phyloP scores from a whole-genome alignment of 2,888 invertebrate genomes.

The Sinopyrophorus schimmeli region DNA sequence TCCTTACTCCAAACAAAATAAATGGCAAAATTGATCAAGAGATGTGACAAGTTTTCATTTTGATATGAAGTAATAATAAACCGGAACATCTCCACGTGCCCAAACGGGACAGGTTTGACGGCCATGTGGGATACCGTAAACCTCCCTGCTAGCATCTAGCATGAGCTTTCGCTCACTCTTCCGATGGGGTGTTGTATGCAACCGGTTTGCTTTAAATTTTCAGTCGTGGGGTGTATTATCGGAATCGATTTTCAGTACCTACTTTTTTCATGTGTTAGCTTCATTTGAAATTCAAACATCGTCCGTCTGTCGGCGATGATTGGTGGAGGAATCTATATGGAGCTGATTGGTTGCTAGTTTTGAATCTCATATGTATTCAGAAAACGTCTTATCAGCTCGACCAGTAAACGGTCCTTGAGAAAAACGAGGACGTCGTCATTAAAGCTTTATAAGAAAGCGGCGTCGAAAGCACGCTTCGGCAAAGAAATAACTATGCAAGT shows the following conservation, averaged over 20 bases:
- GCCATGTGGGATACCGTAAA: constrained; percentile 45
- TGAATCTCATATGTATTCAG: constrained; percentile 36
- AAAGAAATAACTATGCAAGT: constrained; percentile 39
- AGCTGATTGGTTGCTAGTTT: constrained; percentile 40
- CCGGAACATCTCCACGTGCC: constrained; percentile 49
- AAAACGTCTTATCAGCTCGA: too few species aligned
- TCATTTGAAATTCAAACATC: constrained; percentile 43
- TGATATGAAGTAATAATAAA: constrained; percentile 42
- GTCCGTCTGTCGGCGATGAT: constrained; percentile 38
- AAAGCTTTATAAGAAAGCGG: too few species aligned
- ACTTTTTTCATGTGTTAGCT: neutral
- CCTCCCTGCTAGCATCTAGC: constrained; percentile 27
- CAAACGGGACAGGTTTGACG: constrained; percentile 49
- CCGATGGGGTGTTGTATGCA: constrained; percentile 43
- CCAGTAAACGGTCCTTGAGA: too few species aligned
- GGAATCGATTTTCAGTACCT: too few species aligned
- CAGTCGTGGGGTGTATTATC: constrained; percentile 27
- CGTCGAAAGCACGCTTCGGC: constrained; percentile 35
- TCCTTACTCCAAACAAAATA: constrained; percentile 5
- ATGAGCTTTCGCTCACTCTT: constrained; percentile 30
- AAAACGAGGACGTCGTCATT: too few species aligned
- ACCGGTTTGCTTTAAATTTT: constrained; percentile 43
- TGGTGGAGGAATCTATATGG: constrained; percentile 37
- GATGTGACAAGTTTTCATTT: too few species aligned
- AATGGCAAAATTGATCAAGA: too few species aligned